A percentile compares a stretch with the other conserved stretches of the same genome.
These are phyloP conservation scores for Aegithalos caudatus DNA, from an alignment of 2,113 vertebrate genomes.

Conservation along the genomic window DNA sequence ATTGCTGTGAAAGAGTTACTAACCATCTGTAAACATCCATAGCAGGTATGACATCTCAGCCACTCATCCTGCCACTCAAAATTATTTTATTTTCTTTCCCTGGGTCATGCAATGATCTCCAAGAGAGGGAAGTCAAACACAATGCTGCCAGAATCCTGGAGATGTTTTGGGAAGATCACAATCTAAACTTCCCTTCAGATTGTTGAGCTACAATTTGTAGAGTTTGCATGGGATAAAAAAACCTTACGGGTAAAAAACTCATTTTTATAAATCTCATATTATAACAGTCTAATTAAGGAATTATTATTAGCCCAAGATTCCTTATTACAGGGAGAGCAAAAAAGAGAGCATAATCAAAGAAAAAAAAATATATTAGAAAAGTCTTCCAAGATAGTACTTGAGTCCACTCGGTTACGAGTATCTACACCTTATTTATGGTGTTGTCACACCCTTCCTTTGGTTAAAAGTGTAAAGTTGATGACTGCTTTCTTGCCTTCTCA, in stretches of 20 bases:
- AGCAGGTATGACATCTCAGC: not conserved
- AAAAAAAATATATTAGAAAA: not conserved
- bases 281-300: not conserved
- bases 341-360: not conserved
- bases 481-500: not conserved
- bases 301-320: not conserved
- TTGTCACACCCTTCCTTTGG: not conserved
- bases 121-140: not conserved
- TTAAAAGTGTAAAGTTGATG: not conserved
- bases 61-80: not conserved
- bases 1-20: not conserved
- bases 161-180: not conserved
- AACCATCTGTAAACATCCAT: not conserved
- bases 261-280: not conserved
- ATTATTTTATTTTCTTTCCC: not conserved
- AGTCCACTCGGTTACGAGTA: not conserved
- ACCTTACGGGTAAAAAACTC: accelerated
- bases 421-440: not conserved
- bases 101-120: not conserved
- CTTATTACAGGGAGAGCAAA: not conserved
- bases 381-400: not conserved
- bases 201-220: not conserved
- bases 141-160: not conserved
- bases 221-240: not conserved
- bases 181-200: not conserved